phyloP scores from a whole-genome alignment of 2,797 vertebrate genomes.

The Zalophus californianus region DNA sequence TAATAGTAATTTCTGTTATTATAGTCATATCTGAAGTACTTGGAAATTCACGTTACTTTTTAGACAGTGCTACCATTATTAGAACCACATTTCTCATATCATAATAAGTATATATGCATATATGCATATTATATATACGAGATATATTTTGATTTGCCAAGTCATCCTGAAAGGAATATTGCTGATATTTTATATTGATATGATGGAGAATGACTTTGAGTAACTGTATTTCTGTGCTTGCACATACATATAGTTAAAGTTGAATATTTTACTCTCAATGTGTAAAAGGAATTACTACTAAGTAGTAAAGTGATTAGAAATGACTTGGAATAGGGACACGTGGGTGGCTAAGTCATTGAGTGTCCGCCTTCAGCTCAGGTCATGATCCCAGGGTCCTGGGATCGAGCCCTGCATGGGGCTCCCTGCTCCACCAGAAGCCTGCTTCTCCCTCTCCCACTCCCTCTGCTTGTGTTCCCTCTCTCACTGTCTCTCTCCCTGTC shows the following conservation, averaged over 20 bases:
- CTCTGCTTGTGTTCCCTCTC: too few relatives aligned
- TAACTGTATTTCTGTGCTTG: neutral
- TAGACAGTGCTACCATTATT: neutral
- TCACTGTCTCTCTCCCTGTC: too few relatives aligned
- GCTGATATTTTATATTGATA: neutral
- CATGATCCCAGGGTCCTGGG: too few relatives aligned
- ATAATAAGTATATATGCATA: neutral
- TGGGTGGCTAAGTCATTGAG: too few relatives aligned
- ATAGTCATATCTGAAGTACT: neutral
- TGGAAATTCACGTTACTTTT: neutral
- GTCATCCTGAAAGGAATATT: neutral
- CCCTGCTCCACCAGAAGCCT: too few relatives aligned
- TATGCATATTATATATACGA: neutral
- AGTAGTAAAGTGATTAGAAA: neutral
- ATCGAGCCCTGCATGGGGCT: too few relatives aligned
- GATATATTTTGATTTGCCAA: neutral
- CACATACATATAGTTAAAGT: neutral
- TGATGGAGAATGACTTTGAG: neutral
- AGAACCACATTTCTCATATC: neutral
- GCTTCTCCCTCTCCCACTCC: too few relatives aligned
- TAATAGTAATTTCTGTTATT: neutral
- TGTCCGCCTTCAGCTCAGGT: too few relatives aligned
- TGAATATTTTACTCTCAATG: neutral
- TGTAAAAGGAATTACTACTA: neutral
- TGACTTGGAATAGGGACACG: neutral